Percentiles rank a stretch among this genome's conserved stretches.
These are phyloP conservation scores for Drosophila neutralis DNA, from an alignment of 2,888 invertebrate genomes.

Conservation along the genomic window DNA sequence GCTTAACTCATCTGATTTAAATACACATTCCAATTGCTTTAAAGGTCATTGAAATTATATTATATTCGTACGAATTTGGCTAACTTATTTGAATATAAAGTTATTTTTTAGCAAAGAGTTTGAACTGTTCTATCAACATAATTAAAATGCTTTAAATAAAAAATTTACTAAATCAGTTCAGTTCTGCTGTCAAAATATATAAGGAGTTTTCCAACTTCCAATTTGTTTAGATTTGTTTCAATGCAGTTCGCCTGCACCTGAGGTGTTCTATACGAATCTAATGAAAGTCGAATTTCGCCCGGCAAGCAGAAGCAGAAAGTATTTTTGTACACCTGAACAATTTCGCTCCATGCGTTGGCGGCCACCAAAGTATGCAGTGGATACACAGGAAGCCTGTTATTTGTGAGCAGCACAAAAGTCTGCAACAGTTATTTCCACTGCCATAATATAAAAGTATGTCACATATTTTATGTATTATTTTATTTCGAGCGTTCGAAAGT, in stretches of 20 bases:
- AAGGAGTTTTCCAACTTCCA: not conserved
- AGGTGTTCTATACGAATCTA: not conserved
- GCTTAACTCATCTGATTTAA: not conserved
- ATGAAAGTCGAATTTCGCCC: not conserved
- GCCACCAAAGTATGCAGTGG: not conserved
- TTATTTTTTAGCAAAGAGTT: not conserved
- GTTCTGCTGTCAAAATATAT: not conserved
- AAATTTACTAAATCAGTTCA: not conserved
- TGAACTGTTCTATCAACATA: not conserved
- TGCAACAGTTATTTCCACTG: not conserved
- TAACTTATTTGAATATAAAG: not conserved
- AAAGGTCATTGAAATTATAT: not conserved
- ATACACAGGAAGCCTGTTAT: not conserved
- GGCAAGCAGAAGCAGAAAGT: not conserved
- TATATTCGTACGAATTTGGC: not conserved
- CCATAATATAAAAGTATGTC: not conserved
- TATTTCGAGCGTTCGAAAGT: not conserved
- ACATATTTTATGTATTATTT: not conserved
- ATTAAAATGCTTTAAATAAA: not conserved
- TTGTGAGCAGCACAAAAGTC: not conserved
- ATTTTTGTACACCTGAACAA: not conserved
- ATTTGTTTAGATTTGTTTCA: not conserved
- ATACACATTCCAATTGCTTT: not conserved
- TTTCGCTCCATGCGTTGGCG: not conserved
- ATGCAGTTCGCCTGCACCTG: not conserved